Conservation (phyloP, 2,797 vertebrate species). For the Crocodylus rhombifer region DNA sequence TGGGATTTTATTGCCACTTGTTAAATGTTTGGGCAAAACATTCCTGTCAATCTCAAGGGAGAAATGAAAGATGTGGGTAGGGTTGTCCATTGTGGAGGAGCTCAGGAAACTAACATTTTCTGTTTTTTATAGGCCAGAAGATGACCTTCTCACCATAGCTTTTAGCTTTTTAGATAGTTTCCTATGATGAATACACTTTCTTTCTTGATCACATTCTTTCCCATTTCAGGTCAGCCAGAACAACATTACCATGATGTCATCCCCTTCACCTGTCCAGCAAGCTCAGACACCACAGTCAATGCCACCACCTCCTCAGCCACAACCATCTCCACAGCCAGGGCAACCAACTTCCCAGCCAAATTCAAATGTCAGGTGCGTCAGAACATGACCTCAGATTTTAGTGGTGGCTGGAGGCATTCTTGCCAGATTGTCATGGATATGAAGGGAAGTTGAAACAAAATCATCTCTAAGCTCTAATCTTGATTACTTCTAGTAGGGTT, state of each 20-base stretch:
- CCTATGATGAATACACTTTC: background rate
- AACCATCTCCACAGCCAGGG: constrained; percentile 93
- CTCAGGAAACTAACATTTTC: constrained; percentile 19
- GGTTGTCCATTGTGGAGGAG: background rate
- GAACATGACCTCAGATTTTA: background rate
- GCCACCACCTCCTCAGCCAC: constrained; percentile 92
- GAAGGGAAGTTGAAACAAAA: background rate
- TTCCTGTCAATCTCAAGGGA: background rate
- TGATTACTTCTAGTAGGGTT: background rate
- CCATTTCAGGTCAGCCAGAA: constrained; percentile 84
- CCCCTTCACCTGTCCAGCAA: constrained; percentile 92
- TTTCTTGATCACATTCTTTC: background rate
- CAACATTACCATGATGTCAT: constrained; percentile 90
- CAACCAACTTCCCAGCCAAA: constrained; percentile 92
- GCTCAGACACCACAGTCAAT: constrained; percentile 91
- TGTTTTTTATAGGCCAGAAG: constrained; percentile 46
- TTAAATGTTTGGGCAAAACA: background rate
- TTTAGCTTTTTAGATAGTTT: constrained; percentile 38
- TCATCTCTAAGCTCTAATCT: background rate
- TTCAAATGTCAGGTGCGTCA: constrained; percentile 88
- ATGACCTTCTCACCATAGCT: constrained; percentile 6
- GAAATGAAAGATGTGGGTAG: background rate
- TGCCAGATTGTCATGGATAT: background rate
- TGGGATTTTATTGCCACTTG: background rate
- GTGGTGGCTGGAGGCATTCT: background rate